Evolutionary conservation across 1,140 invertebrate species (phyloP).

Genomic region (Bombyx mori): DNA sequence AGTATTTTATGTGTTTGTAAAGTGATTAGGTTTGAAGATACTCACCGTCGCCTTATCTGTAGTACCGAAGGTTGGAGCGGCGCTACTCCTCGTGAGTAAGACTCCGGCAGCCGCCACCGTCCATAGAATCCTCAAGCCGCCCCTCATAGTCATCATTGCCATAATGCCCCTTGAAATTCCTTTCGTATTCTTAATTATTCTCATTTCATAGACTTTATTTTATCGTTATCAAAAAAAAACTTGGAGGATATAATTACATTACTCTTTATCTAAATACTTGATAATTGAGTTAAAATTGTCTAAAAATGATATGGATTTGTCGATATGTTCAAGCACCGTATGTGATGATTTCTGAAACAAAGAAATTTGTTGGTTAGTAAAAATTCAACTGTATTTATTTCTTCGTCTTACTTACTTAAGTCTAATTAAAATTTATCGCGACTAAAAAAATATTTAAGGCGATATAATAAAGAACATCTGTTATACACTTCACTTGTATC

Average conservation of each 20-base stretch:
- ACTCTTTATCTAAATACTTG: conserved; percentile 12
- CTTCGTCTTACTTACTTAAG: too few species aligned
- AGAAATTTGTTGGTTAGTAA: conserved; percentile 11
- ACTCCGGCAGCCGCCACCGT: conserved; percentile 33
- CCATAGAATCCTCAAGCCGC: conserved; percentile 49
- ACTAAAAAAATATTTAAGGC: background rate
- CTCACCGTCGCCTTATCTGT: conserved; percentile 60
- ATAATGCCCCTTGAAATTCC: conserved; percentile 36
- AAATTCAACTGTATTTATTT: background rate
- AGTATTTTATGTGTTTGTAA: too few species aligned
- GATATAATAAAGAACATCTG: background rate
- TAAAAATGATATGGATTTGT: too few species aligned
- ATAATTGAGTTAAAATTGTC: conserved; percentile 17
- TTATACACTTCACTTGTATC: too few species aligned
- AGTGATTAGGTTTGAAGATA: conserved; percentile 7
- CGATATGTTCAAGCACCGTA: conserved; percentile 5
- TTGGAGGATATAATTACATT: conserved; percentile 39
- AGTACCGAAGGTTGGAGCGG: conserved; percentile 50
- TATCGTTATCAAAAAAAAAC: conserved; percentile 30
- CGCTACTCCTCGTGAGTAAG: conserved; percentile 45
- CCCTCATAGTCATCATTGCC: conserved; percentile 40
- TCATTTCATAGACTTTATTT: conserved; percentile 39
- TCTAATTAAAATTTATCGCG: too few species aligned
- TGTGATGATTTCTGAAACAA: conserved; percentile 49
- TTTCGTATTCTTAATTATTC: conserved; percentile 32